Evolutionary conservation across 2,113 vertebrate genomes (phyloP).

Genomic region (Paraplagusia blochii): DNA sequence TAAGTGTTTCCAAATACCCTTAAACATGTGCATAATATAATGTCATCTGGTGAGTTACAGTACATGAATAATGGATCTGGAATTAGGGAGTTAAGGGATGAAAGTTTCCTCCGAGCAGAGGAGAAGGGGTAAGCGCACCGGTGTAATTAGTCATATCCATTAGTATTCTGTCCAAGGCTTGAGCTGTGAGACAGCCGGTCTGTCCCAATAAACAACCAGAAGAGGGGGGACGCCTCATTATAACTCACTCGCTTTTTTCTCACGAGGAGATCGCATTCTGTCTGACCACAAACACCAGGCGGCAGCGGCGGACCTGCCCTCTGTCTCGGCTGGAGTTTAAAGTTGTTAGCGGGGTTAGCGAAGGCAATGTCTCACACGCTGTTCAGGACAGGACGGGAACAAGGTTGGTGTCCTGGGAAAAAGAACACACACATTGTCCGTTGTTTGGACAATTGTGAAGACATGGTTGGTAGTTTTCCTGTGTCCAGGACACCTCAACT

Average conservation of each 20-base stretch:
- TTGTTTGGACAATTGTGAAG: conserved; percentile 5
- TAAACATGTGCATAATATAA: background rate
- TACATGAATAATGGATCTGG: conserved; percentile 15
- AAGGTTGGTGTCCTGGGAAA: conserved; percentile 8
- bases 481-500: no score
- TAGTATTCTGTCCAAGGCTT: conserved; percentile 65
- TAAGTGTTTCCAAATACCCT: conserved; percentile 18
- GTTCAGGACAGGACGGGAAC: conserved; percentile 28
- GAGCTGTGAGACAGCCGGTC: conserved; percentile 66
- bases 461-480: conserved; percentile 10
- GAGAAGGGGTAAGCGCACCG: conserved; percentile 12
- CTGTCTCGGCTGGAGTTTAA: conserved; percentile 46
- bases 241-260: conserved; percentile 49
- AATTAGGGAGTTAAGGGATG: conserved; percentile 6
- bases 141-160: conserved; percentile 62
- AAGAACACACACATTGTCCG: conserved; percentile 2
- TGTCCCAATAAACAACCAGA: conserved; percentile 67
- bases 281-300: conserved; percentile 55
- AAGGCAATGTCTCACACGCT: conserved; percentile 48
- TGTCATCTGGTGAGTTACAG: background rate
- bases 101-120: conserved; percentile 23
- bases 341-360: conserved; percentile 29
- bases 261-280: conserved; percentile 62
- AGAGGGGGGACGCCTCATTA: conserved; percentile 61
- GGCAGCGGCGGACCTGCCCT: conserved; percentile 33